Conservation (phyloP, 92 coral and sea anemone species). For the Epizoanthus scotinus region DNA sequence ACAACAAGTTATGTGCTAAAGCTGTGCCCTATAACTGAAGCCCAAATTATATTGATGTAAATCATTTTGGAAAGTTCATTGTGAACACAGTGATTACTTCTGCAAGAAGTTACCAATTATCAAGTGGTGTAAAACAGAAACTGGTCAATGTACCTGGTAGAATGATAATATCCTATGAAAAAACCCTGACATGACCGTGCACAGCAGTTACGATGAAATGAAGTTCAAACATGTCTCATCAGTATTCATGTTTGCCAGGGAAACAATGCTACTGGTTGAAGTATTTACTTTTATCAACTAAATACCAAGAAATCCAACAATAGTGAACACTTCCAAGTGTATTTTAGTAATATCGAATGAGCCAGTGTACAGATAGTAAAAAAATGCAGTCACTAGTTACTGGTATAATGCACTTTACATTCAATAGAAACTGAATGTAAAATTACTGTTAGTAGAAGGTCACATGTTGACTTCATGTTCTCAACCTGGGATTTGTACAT, state of each 20-base stretch:
- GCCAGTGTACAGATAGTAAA: no score
- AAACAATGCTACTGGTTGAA: background rate
- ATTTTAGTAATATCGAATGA: no score
- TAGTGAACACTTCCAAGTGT: no score
- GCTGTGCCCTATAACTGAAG: no score
- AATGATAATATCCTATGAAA: background rate
- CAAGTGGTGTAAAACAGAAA: background rate
- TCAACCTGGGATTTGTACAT: background rate
- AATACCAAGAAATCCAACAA: background rate
- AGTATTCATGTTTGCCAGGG: background rate
- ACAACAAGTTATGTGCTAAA: no score
- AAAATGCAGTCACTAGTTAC: no score
- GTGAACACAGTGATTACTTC: no score
- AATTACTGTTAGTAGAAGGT: no score
- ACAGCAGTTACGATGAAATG: background rate
- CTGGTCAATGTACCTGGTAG: background rate
- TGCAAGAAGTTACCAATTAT: no score
- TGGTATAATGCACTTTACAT: no score
- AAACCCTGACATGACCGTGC: background rate
- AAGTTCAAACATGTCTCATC: background rate
- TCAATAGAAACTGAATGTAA: background rate
- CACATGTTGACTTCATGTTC: background rate
- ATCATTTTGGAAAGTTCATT: no score
- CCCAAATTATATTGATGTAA: no score
- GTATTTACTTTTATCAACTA: slow-evolving; percentile 3